Conservation (phyloP, 2,888 invertebrate species). For the Prosopocoilus inquinatus region DNA sequence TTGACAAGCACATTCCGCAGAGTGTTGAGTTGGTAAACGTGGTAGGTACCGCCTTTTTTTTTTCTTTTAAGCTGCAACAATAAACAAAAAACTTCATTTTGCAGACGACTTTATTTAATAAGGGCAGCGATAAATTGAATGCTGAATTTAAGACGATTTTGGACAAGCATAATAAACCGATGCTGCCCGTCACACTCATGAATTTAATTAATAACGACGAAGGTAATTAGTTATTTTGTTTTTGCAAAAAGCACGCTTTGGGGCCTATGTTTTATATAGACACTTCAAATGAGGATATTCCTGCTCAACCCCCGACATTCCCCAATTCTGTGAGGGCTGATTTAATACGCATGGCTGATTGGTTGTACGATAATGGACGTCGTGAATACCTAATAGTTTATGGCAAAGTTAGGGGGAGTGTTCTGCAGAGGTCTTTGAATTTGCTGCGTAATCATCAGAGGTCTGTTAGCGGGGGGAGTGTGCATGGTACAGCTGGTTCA, state of each 20-base stretch:
- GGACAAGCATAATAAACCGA: constrained; percentile 80
- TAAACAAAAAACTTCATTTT: constrained; percentile 36
- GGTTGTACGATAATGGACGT: constrained; percentile 77
- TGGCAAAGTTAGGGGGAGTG: constrained; percentile 71
- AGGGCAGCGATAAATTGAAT: constrained; percentile 82
- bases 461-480: constrained; percentile 73
- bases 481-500: constrained; percentile 58
- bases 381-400: constrained; percentile 75
- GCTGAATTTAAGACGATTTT: constrained; percentile 85
- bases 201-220: constrained; percentile 86
- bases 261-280: constrained; percentile 20
- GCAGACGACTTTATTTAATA: constrained; percentile 70
- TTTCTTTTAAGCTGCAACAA: constrained; percentile 30
- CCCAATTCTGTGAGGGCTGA: constrained; percentile 69
- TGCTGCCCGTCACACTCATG: constrained; percentile 83
- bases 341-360: constrained; percentile 76
- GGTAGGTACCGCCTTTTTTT: constrained; percentile 56
- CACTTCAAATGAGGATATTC: constrained; percentile 55
- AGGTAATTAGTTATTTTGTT: constrained; percentile 53
- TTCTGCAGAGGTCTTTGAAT: constrained; percentile 71
- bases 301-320: constrained; percentile 63
- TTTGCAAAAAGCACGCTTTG: neutral
- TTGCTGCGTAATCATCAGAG: constrained; percentile 78
- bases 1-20: constrained; percentile 88
- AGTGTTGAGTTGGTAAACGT: constrained; percentile 93